Percentiles rank a stretch among this genome's conserved stretches.
phyloP scores from a whole-genome alignment of 2,888 invertebrate genomes.

The Diachrysia chrysitis region DNA sequence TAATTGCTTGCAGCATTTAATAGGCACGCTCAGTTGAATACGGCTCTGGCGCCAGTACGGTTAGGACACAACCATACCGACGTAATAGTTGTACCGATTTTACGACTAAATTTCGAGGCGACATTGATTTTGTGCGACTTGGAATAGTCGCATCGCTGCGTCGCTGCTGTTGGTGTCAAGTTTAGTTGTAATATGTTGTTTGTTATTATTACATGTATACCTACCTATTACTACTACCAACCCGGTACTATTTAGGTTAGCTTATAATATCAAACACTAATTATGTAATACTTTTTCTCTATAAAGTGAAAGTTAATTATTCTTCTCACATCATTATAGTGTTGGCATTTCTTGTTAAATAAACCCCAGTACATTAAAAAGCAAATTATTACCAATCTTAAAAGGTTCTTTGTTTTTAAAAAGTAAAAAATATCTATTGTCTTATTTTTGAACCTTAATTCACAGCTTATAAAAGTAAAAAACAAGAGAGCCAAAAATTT shows the following conservation, averaged over 20 bases:
- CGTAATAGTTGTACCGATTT: constrained; percentile 49
- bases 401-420: too few relatives aligned
- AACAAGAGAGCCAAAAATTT: constrained; percentile 15
- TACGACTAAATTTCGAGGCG: constrained; percentile 39
- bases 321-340: too few relatives aligned
- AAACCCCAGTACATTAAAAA: too few relatives aligned
- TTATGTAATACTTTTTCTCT: too few relatives aligned
- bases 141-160: constrained; percentile 32
- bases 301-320: too few relatives aligned
- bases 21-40: constrained; percentile 65
- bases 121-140: constrained; percentile 49
- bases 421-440: too few relatives aligned
- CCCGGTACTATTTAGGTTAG: too few relatives aligned
- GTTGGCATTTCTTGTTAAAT: too few relatives aligned
- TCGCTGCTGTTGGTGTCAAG: constrained; percentile 13
- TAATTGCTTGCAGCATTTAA: constrained; percentile 83
- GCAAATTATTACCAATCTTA: too few relatives aligned
- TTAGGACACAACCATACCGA: constrained; percentile 53
- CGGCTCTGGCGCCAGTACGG: constrained; percentile 52
- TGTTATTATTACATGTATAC: not conserved
- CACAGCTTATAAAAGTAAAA: constrained; percentile 14
- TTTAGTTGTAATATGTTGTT: constrained; percentile 1
- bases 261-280: too few relatives aligned
- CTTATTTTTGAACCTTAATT: not conserved
- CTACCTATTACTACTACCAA: too few relatives aligned